phyloP scores from a whole-genome alignment of 2,113 vertebrate genomes.

The Phaethon lepturus region DNA sequence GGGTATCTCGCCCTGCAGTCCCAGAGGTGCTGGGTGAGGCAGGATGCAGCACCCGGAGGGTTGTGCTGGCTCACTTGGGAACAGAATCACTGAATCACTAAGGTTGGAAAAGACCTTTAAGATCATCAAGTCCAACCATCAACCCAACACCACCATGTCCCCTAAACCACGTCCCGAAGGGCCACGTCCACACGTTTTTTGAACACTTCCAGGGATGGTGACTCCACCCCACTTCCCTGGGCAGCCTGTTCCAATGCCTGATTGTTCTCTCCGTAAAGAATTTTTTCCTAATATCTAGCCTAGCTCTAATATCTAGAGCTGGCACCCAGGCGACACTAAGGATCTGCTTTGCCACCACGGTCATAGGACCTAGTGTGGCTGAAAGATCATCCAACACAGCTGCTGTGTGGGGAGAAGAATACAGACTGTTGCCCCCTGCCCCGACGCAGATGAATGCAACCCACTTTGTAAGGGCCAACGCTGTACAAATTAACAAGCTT shows the following conservation, averaged over 20 bases:
- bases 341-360: neutral
- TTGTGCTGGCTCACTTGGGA: neutral
- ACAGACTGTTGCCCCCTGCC: neutral
- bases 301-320: neutral
- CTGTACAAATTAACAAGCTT: fast-evolving
- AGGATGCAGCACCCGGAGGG: neutral
- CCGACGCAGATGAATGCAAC: neutral
- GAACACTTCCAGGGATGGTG: too few species aligned
- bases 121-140: too few species aligned
- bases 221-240: too few species aligned
- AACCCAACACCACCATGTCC: too few species aligned
- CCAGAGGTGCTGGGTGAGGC: neutral
- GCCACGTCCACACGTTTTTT: too few species aligned
- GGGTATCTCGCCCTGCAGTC: fast-evolving
- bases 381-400: neutral
- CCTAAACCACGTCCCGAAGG: too few species aligned
- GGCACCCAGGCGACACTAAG: neutral
- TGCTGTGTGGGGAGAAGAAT: neutral
- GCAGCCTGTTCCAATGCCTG: too few species aligned
- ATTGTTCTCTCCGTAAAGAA: too few species aligned
- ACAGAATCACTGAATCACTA: neutral
- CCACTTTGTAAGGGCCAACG: fast-evolving
- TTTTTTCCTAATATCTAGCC: too few species aligned
- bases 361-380: fast-evolving
- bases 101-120: too few species aligned